Conservation (phyloP, 1,140 invertebrate species). For the Diachasmimorpha longicaudata region DNA sequence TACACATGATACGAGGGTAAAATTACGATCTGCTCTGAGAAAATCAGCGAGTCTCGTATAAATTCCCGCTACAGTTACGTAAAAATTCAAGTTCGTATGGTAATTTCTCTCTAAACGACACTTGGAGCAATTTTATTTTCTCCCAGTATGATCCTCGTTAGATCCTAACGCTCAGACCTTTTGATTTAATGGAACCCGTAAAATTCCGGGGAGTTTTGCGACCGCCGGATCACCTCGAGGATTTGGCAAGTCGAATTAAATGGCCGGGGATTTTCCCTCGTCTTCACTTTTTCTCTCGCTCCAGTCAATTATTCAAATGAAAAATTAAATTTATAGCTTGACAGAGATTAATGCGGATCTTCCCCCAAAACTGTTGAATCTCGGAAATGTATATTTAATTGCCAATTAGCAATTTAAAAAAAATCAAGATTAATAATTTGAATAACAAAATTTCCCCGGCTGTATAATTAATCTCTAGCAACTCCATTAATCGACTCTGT, state of each 20-base stretch:
- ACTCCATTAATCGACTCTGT: background rate
- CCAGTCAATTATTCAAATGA: background rate
- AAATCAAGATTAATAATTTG: background rate
- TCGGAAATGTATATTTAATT: conserved; percentile 5
- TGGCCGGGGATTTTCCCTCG: background rate
- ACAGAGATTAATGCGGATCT: background rate
- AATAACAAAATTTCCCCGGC: background rate
- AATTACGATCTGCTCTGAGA: too few species aligned
- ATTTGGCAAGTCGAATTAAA: background rate
- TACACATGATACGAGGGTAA: too few species aligned
- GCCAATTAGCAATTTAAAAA: background rate
- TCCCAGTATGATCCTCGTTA: background rate
- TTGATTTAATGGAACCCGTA: background rate
- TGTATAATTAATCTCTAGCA: background rate
- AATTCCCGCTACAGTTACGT: too few species aligned
- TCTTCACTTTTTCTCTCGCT: background rate
- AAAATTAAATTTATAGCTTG: conserved; percentile 1
- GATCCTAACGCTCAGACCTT: background rate
- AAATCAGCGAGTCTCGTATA: too few species aligned
- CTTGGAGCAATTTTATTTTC: background rate
- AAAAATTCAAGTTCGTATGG: too few species aligned
- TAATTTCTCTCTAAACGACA: background rate
- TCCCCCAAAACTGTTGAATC: background rate
- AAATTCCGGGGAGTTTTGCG: background rate
- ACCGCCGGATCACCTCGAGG: background rate